Evolutionary conservation across 2,113 vertebrate genomes (phyloP).

Genomic region (Redunca redunca): DNA sequence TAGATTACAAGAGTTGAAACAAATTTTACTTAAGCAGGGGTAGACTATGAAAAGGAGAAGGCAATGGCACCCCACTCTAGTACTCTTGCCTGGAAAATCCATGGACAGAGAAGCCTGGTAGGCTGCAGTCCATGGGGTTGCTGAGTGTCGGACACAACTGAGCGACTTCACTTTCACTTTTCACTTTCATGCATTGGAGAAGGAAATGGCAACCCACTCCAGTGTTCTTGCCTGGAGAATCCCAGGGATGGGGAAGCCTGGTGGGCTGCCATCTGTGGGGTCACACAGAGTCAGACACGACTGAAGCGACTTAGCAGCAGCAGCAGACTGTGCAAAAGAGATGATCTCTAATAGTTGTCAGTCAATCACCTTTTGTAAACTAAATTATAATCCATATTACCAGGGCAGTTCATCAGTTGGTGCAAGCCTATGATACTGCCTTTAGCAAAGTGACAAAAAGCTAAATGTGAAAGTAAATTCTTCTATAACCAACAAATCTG

Average conservation of each 20-base stretch:
- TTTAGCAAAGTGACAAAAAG: not conserved
- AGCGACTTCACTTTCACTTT: too few species aligned
- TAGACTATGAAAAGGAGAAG: not conserved
- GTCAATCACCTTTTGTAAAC: not conserved
- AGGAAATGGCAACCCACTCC: too few species aligned
- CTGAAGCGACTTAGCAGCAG: too few species aligned
- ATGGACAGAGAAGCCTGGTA: too few species aligned
- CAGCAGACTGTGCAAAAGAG: not conserved
- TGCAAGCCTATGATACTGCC: not conserved
- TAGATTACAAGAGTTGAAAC: not conserved
- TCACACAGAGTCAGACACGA: fast-evolving
- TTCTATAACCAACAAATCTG: not conserved
- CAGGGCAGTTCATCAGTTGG: not conserved
- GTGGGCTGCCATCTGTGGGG: too few species aligned
- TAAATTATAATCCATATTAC: not conserved
- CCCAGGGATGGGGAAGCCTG: too few species aligned
- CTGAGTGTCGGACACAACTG: too few species aligned
- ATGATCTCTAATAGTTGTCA: not conserved
- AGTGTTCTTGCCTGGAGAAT: too few species aligned
- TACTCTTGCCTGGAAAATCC: too few species aligned
- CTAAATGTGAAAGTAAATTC: not conserved
- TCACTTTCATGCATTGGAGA: too few species aligned
- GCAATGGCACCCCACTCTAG: too few species aligned
- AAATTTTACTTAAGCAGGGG: not conserved
- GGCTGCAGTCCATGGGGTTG: too few species aligned